Conservation (phyloP, 2,113 vertebrate species). For the Eleginops maclovinus region DNA sequence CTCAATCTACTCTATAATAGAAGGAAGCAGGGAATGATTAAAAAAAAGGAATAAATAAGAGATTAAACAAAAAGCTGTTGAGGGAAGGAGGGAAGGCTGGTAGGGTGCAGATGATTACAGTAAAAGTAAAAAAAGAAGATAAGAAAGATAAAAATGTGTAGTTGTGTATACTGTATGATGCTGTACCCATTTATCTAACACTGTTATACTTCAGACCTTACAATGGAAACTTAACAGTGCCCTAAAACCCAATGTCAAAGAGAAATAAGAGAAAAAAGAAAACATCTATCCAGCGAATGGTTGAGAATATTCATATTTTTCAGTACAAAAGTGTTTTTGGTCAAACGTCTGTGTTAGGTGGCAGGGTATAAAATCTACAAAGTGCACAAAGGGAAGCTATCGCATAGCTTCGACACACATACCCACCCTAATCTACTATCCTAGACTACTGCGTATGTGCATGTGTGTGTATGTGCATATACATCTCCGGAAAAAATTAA, state of each 20-base stretch:
- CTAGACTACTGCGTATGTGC: constrained; percentile 71
- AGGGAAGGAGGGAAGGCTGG: constrained; percentile 31
- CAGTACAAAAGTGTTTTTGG: constrained; percentile 82
- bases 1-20: constrained; percentile 58
- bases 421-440: constrained; percentile 70
- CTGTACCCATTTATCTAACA: constrained; percentile 55
- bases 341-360: constrained; percentile 79
- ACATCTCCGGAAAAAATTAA: too few relatives aligned
- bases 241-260: constrained; percentile 59
- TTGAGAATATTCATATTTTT: constrained; percentile 71
- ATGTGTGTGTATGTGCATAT: constrained; percentile 25
- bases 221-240: constrained; percentile 54
- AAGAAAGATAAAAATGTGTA: constrained; percentile 45
- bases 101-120: constrained; percentile 20
- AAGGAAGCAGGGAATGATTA: constrained; percentile 37
- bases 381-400: constrained; percentile 80
- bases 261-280: constrained; percentile 65
- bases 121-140: constrained; percentile 30
- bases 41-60: constrained; percentile 25
- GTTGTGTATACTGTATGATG: constrained; percentile 55
- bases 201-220: constrained; percentile 56
- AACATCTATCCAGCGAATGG: constrained; percentile 72
- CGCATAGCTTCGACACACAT: constrained; percentile 72
- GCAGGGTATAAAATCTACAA: constrained; percentile 84
- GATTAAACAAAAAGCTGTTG: constrained; percentile 38